Evolutionary conservation across 2,888 invertebrate species (phyloP).

Genomic region (Branchinecta sandiegonensis): DNA sequence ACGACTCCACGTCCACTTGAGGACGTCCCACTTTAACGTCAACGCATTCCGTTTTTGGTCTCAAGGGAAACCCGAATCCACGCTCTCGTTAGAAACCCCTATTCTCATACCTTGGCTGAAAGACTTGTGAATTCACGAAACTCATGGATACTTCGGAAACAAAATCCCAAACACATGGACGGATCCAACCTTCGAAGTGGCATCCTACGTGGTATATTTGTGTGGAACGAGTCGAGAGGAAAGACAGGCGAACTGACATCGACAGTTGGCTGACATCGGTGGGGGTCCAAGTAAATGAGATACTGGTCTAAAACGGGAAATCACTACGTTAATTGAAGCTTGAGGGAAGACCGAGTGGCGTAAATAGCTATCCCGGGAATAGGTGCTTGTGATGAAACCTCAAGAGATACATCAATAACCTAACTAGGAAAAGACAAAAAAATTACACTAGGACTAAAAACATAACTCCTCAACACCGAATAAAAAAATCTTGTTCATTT

Average conservation of each 20-base stretch:
- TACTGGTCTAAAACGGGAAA: slow-evolving; percentile 50
- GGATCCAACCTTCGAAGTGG: slow-evolving; percentile 76
- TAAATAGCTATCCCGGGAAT: too few relatives aligned
- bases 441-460: too few relatives aligned
- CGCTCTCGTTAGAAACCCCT: too few relatives aligned
- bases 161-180: slow-evolving; percentile 80
- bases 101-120: not conserved
- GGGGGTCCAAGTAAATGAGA: slow-evolving; percentile 82
- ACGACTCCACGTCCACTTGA: too few relatives aligned
- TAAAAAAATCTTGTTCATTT: too few relatives aligned
- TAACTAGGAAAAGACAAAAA: too few relatives aligned
- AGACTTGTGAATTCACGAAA: slow-evolving; percentile 49
- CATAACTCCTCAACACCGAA: too few relatives aligned
- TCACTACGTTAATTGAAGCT: not conserved
- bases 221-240: slow-evolving; percentile 63
- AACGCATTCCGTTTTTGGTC: too few relatives aligned
- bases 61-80: too few relatives aligned
- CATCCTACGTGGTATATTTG: slow-evolving; percentile 69
- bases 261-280: slow-evolving; percentile 81
- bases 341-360: not conserved
- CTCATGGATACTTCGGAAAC: slow-evolving; percentile 57
- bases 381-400: too few relatives aligned
- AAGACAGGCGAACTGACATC: slow-evolving; percentile 67
- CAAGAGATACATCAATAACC: too few relatives aligned
- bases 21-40: too few relatives aligned